Conservation (phyloP, 2,113 vertebrate genomes). For the Pseudolaguvia tuberculata region DNA sequence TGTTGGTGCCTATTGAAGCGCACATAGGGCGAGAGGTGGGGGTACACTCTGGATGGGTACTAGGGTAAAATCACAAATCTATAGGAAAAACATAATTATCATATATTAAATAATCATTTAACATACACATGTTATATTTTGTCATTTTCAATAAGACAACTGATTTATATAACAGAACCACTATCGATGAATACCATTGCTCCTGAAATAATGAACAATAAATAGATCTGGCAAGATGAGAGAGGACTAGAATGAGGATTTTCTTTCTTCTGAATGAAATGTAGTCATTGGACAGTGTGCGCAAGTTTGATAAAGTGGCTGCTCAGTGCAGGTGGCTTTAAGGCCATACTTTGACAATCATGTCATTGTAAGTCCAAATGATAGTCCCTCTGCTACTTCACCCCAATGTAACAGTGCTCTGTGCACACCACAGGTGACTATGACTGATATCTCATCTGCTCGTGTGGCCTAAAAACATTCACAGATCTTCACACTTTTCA, state of each 20-base stretch:
- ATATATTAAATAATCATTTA: background rate
- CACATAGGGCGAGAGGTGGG: too few species aligned
- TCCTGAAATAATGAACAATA: background rate
- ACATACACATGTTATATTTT: background rate
- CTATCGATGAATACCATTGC: too few species aligned
- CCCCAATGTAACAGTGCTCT: conserved; percentile 5
- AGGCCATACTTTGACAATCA: conserved; percentile 41
- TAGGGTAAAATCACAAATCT: too few species aligned
- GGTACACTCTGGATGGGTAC: too few species aligned
- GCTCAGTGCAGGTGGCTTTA: conserved; percentile 10
- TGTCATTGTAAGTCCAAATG: conserved; percentile 25
- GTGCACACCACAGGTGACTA: conserved; percentile 24
- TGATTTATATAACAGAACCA: background rate
- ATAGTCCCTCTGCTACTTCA: conserved; percentile 28
- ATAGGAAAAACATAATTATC: too few species aligned
- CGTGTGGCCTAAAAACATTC: conserved; percentile 3
- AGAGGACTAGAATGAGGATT: background rate
- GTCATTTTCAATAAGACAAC: background rate
- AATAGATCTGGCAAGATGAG: background rate
- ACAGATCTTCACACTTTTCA: conserved; percentile 12
- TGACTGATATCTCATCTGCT: conserved; percentile 44
- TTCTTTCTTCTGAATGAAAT: conserved; percentile 24
- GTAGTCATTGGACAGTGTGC: conserved; percentile 5
- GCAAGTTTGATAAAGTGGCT: conserved; percentile 26
- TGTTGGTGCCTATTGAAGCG: too few species aligned